phyloP scores from a whole-genome alignment of 2,888 invertebrate genomes.

The Oconnorella tubifera region DNA sequence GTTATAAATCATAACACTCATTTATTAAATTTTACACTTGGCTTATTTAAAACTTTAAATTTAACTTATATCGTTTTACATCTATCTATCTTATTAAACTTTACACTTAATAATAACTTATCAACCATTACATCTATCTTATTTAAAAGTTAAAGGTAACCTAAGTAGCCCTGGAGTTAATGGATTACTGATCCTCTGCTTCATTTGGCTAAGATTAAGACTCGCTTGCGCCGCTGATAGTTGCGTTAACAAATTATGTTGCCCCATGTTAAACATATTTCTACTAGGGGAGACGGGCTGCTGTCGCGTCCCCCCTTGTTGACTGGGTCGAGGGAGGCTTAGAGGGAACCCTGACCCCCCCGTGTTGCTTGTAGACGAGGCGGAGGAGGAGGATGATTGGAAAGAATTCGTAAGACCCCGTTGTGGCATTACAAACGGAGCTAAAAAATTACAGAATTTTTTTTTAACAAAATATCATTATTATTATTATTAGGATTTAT shows the following conservation, averaged over 20 bases:
- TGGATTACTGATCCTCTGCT: constrained; percentile 8
- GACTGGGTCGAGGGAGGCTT: constrained; percentile 31
- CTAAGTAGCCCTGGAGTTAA: constrained; percentile 18
- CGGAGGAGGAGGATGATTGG: constrained; percentile 34
- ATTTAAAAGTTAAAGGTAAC: too few relatives aligned
- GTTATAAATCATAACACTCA: too few relatives aligned
- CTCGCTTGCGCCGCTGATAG: background rate
- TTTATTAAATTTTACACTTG: too few relatives aligned
- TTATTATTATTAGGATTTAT: too few relatives aligned
- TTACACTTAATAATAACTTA: too few relatives aligned
- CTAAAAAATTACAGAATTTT: too few relatives aligned
- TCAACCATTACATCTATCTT: too few relatives aligned
- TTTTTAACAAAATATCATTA: too few relatives aligned
- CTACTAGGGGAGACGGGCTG: constrained; percentile 45
- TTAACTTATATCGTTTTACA: too few relatives aligned
- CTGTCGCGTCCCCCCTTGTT: constrained; percentile 37
- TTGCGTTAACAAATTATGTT: constrained; percentile 15
- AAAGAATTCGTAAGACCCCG: constrained; percentile 23
- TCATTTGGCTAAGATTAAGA: constrained; percentile 15
- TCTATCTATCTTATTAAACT: too few relatives aligned
- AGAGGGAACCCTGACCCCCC: constrained; percentile 44
- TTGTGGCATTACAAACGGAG: constrained; percentile 19
- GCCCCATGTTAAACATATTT: constrained; percentile 25
- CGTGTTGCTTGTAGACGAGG: constrained; percentile 46
- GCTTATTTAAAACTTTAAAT: too few relatives aligned